Evolutionary conservation across 1,140 invertebrate species (phyloP).

Genomic region (Bilobella aurantiaca): DNA sequence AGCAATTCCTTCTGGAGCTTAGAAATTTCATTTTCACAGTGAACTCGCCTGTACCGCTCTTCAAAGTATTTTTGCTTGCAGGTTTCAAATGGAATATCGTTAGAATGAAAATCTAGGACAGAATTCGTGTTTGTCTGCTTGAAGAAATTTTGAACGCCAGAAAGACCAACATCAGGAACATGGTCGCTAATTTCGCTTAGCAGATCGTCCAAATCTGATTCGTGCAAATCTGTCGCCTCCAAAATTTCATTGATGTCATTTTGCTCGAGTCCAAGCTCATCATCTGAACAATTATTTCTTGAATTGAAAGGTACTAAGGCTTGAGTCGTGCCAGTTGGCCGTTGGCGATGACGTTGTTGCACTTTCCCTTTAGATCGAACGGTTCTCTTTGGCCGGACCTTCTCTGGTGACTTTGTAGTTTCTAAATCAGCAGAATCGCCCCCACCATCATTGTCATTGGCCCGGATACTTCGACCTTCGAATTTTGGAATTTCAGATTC

Average conservation of each 20-base stretch:
- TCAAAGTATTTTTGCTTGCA: slow-evolving; percentile 28
- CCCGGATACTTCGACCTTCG: no score
- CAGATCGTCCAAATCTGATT: slow-evolving; percentile 24
- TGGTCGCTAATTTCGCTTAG: slow-evolving; percentile 13
- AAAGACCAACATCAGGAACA: neutral
- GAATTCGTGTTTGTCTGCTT: slow-evolving; percentile 14
- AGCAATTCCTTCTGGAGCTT: slow-evolving; percentile 22
- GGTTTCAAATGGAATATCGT: slow-evolving; percentile 10
- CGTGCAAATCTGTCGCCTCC: slow-evolving; percentile 12
- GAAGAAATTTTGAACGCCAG: slow-evolving; percentile 5
- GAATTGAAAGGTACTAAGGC: no score
- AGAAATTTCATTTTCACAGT: slow-evolving; percentile 27
- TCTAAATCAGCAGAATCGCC: no score
- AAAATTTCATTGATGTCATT: neutral
- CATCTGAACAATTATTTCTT: neutral
- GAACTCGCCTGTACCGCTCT: slow-evolving; percentile 24
- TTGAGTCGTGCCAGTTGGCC: no score
- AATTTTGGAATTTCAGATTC: no score
- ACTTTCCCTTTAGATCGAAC: no score
- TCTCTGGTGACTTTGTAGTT: no score
- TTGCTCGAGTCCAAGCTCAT: neutral
- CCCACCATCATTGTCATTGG: no score
- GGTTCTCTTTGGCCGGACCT: no score
- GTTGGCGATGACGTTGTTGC: no score
- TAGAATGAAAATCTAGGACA: slow-evolving; percentile 16